Conservation (phyloP, 2,113 vertebrate species). For the Pseudopodoces humilis region DNA sequence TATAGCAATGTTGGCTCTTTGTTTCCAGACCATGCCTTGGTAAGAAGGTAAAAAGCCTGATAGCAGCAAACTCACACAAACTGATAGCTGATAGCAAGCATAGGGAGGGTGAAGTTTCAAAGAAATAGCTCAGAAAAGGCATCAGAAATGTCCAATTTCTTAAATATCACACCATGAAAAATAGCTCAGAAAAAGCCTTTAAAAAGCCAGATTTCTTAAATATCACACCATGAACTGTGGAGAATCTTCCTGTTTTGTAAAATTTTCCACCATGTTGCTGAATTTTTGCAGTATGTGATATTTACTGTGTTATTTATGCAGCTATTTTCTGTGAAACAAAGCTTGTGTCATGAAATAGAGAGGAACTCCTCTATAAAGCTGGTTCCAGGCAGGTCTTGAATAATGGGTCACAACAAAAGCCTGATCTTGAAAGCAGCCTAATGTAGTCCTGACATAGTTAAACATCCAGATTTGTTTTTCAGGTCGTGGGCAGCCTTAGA, state of each 20-base stretch:
- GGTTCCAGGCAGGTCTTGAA: not conserved
- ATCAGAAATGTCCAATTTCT: not conserved
- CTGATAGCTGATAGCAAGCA: not conserved
- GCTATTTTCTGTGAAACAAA: not conserved
- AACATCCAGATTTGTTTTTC: not conserved
- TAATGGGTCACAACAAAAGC: not conserved
- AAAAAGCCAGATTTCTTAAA: not conserved
- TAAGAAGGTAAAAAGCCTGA: not conserved
- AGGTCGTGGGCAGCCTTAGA: not conserved
- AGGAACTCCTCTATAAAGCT: not conserved
- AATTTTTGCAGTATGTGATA: not conserved
- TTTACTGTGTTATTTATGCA: not conserved
- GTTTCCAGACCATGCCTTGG: not conserved
- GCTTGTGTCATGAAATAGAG: not conserved
- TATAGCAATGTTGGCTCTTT: not conserved
- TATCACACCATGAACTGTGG: not conserved
- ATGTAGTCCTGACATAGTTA: not conserved
- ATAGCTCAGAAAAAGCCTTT: not conserved
- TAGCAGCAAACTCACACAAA: not conserved
- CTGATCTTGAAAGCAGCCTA: not conserved
- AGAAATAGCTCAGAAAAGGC: not conserved
- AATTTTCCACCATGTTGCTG: not conserved
- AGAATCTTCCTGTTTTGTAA: not conserved
- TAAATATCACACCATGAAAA: not conserved
- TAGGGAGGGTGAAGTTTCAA: not conserved